Conservation (phyloP, 1,140 invertebrate species). For the Zeugodacus cucurbitae region DNA sequence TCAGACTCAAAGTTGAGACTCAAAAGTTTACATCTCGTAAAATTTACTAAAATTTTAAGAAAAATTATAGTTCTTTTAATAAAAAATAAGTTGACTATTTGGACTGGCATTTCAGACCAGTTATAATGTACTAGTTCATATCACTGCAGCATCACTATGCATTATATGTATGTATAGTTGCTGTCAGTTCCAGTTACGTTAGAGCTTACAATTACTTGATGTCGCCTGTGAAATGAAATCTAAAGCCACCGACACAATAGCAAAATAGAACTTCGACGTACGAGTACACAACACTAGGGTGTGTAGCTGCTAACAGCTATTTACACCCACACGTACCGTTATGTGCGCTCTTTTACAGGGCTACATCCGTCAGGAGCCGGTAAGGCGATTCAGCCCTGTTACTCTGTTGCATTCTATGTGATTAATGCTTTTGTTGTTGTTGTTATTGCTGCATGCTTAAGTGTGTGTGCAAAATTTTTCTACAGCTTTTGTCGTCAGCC, state of each 20-base stretch:
- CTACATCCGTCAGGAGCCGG: background rate
- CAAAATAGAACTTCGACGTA: background rate
- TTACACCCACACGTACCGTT: background rate
- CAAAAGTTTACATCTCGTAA: no score
- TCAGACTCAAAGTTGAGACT: no score
- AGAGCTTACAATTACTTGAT: background rate
- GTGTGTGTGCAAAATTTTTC: constrained; percentile 22
- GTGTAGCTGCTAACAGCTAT: background rate
- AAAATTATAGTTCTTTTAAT: no score
- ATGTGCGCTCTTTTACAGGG: background rate
- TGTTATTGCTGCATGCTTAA: constrained; percentile 25
- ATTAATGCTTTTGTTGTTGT: constrained; percentile 35
- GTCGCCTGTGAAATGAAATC: constrained; percentile 17
- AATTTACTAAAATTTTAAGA: no score
- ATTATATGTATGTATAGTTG: background rate
- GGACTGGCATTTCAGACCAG: no score
- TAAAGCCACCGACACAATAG: constrained; percentile 1
- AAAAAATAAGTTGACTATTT: no score
- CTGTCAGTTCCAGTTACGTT: background rate
- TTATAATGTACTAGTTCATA: no score
- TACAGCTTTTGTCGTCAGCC: background rate
- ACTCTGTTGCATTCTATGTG: background rate
- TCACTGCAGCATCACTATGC: background rate
- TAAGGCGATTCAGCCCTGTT: background rate
- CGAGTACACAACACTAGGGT: background rate